phyloP scores from a whole-genome alignment of 2,888 invertebrate species.

The Cheilosia grossa region DNA sequence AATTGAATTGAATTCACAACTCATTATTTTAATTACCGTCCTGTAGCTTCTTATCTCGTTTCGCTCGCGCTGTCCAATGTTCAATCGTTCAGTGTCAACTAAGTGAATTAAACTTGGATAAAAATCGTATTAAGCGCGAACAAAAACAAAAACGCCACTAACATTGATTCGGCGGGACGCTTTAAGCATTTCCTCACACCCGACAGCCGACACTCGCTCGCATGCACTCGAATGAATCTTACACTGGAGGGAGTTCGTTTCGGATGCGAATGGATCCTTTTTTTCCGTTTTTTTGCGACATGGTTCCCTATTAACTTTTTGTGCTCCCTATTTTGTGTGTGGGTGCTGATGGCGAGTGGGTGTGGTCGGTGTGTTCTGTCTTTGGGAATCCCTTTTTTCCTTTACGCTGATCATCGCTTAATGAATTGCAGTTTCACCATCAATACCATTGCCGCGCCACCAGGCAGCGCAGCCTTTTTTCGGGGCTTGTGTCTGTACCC shows the following conservation, averaged over 20 bases:
- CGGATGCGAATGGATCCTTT: slow-evolving; percentile 49
- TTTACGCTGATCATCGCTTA: slow-evolving; percentile 60
- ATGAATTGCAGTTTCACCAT: slow-evolving; percentile 65
- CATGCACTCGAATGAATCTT: slow-evolving; percentile 59
- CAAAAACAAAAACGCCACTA: slow-evolving; percentile 12
- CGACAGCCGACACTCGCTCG: slow-evolving; percentile 44
- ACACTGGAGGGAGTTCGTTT: slow-evolving; percentile 6
- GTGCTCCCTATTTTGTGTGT: slow-evolving; percentile 22
- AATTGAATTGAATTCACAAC: slow-evolving; percentile 51
- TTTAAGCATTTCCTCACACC: slow-evolving; percentile 21
- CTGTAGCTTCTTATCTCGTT: slow-evolving; percentile 36
- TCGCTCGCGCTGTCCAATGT: neutral
- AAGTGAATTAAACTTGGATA: slow-evolving; percentile 70
- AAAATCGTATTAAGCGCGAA: slow-evolving; percentile 53
- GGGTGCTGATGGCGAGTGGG: slow-evolving; percentile 11
- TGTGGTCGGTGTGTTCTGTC: slow-evolving; percentile 38
- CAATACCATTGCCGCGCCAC: slow-evolving; percentile 29
- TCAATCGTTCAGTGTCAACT: slow-evolving; percentile 40
- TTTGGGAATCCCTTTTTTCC: slow-evolving; percentile 35
- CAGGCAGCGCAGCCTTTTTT: slow-evolving; percentile 22
- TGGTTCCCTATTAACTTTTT: slow-evolving; percentile 55
- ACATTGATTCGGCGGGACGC: slow-evolving; percentile 22
- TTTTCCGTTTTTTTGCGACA: neutral
- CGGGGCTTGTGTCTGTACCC: slow-evolving; percentile 37
- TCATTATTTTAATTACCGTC: slow-evolving; percentile 64